A percentile compares a stretch with the other conserved stretches of the same genome.
phyloP scores from a whole-genome alignment of 2,888 invertebrate genomes.

The Stenurella melanura region DNA sequence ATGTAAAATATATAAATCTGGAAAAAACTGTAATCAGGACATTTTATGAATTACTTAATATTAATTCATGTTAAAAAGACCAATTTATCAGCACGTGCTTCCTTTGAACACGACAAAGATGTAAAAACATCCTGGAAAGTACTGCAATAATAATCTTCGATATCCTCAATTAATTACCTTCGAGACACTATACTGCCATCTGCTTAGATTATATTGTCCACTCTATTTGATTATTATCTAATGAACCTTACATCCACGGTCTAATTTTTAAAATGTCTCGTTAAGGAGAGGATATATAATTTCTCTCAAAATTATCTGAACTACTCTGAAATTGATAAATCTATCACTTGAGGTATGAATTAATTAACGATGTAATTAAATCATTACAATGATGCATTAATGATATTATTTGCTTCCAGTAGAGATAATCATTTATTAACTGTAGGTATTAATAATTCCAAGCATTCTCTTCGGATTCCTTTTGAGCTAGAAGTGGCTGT shows the following conservation, averaged over 20 bases:
- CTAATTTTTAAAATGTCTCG: constrained; percentile 34
- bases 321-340: constrained; percentile 5
- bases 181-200: constrained; percentile 46
- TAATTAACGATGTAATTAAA: constrained; percentile 19
- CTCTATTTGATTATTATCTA: constrained; percentile 44
- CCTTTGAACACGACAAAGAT: constrained; percentile 42
- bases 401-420: neutral
- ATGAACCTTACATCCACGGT: constrained; percentile 43
- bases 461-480: neutral
- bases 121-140: constrained; percentile 50
- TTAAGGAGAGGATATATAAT: constrained; percentile 31
- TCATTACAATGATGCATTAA: constrained; percentile 20
- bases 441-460: neutral
- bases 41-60: constrained; percentile 42
- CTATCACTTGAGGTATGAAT: constrained; percentile 2
- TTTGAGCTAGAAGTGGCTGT: neutral
- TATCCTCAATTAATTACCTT: constrained; percentile 51
- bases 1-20: constrained; percentile 20
- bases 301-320: constrained; percentile 26
- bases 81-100: constrained; percentile 52
- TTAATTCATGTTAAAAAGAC: constrained; percentile 37
- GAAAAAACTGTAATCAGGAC: constrained; percentile 30
- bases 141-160: constrained; percentile 50
- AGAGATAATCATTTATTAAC: constrained; percentile 10
- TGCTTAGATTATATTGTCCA: constrained; percentile 41